Evolutionary conservation across 1,140 invertebrate genomes (phyloP), one percentile per base, ranked within the genome.

Genomic region (Venturia canescens): DNA sequence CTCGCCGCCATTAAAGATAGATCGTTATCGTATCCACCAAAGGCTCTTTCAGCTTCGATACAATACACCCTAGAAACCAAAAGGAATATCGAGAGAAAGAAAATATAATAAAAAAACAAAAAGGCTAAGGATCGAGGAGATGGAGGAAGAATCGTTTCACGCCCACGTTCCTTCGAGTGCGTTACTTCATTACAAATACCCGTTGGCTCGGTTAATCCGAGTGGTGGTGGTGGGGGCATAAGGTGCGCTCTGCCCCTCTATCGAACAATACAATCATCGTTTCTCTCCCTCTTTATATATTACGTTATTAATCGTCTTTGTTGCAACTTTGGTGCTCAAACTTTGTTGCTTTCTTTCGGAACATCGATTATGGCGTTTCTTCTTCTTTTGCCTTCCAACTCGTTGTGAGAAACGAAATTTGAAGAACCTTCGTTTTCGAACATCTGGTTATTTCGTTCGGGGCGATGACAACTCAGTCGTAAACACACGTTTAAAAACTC

Each of bases 1-100:
- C 72, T 75, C 75, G 44, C 80, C 75, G 44, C 80, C 53, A 63
- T 75, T 77, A 77, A 77, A 63, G 80, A 82, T 82, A 70, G 80
- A 82, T 82, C 75, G 80, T 74, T 82, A 78, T 78, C 75, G 53
- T 13, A 27, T 74, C 23, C 23, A 60, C 50, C 71, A 74, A 29
- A 76, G 74, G 74, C 74, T 57, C 27, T 74, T 38, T n/a, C 38
- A 69, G 67, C 34, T 21, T 60, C 48, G 69, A 66, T 72, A 38
- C 48, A 72, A 57, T 71, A 63, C 48, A 72, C 57, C 23, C 69
- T 31, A 50, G 69, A 72, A 72, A 72, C 31, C 38, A 31, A 57
- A 23, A 60, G 53, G 38, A 50, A 44, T 26, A 21, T 53, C 34
- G 26, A 18, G 66, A 53, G n/a, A 27, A 76, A 34, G 50, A 69